Base-by-base conservation (phyloP, 1,140 invertebrate species). In the Heterodera carotae region DNA sequence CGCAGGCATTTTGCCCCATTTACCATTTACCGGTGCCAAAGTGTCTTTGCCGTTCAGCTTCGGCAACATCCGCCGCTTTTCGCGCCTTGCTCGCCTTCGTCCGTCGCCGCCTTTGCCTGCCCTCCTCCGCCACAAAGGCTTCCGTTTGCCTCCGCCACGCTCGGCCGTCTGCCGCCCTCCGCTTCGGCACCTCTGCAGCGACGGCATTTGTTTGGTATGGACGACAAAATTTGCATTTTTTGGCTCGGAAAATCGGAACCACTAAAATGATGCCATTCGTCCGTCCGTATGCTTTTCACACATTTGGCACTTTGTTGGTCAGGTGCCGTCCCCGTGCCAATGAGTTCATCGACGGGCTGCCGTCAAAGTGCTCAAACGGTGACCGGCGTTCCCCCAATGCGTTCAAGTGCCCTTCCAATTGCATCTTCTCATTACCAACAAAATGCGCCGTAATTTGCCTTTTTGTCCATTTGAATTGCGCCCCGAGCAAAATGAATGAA, bases 71-170 rank as follows among this genome's bases (percentile, higher is more conserved):
- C 53, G 36, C 59, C 7, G 34, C 39, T 12, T 56, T 56, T 31
- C 71, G 25, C 81, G 33, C 78, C 10, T 29, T 36, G 31, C 71
- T 27, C 80, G 33, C 75, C 10, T 64, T 22, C 31, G 78, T 39
- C 43, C 69, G 70, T 2, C 53, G 69, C 56, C 73, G 78, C 53
- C 25, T 71, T 77, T 69, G 60, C 70, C 27, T 78, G 60, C 27
- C 67, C 69, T 33, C 48, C 69, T 31, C 56, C 34, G 67, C 22
- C 70, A 66, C 36, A 48, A 68, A n/a, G 36, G 70, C 64, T 69
- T 69, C 31, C 80, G 39, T 80, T 77, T 69, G 60, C 76, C 18
- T 78, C 79, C 48, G 78, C 60, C 31, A 77, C 79, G 1, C 56
- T 79, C 59, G 78, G 78, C 59, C 48, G 76, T 27, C 69, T 62